Evolutionary conservation across 2,888 invertebrate species (phyloP), one percentile per base, ranked within the genome.

Genomic region (Hydrotaea diabolus): DNA sequence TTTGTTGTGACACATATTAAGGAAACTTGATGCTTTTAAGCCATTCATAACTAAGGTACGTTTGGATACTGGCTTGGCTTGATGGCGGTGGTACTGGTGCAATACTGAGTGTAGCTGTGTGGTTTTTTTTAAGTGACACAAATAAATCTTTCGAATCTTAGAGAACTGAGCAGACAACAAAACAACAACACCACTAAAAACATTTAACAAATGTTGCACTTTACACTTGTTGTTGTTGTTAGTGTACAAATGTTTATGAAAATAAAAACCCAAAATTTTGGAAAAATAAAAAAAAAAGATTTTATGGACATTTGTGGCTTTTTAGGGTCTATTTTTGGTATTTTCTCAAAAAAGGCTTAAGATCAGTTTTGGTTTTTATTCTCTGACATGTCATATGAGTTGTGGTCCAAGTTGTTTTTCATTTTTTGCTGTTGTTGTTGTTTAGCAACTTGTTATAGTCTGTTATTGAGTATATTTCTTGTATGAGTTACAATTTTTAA

Each of bases 41-140:
- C 77, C 85, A 82, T 85, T 85, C 74, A 85, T 85, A 85, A 85
- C 77, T 82, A 64, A 80, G 77, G 46, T 69, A 31, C 31, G 31
- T 2, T 31, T 31, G 31, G 31, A n/a, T 31, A 31, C 3, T 31
- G 31, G 31, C n/a, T n/a, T n/a, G n/a, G n/a, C n/a, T n/a, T 31
- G 31, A 4, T 31, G 31, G 31, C 7, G 31, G 31, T 7, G 31
- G 7, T 2, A 7, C 31, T 31, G 31, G 31, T 82, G 69, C 21
- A 31, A 2, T 26, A 39, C 76, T 39, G 21, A 4, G 74, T 79
- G 39, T 69, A 39, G 72, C 19, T 71, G 19, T 57, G 59, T 57
- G 64, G 76, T 85, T 85, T 87, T 87, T 86, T 87, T 86, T 87
- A 90, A 89, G 88, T 88, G 89, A 89, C 89, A 89, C 87, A 88